These are phyloP conservation scores for Clarias magur DNA, from an alignment of 2,113 vertebrate genomes.

Conservation along the genomic window DNA sequence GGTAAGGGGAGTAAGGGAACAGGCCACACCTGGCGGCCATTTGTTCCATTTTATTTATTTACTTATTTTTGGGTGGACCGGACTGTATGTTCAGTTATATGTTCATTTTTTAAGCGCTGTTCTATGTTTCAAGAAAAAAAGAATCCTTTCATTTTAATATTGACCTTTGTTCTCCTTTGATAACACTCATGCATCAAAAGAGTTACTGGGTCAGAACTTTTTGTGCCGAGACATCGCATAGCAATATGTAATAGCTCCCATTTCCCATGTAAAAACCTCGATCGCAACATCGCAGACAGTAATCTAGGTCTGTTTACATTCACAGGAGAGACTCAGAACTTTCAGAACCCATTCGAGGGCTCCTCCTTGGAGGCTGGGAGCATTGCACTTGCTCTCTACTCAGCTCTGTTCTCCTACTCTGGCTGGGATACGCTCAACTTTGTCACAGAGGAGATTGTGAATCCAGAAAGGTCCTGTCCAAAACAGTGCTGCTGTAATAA, in stretches of 20 bases:
- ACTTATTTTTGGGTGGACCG: too few species aligned
- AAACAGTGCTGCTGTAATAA: not conserved
- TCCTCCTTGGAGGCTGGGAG: constrained; percentile 75
- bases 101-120: too few species aligned
- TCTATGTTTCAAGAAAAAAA: too few species aligned
- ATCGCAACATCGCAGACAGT: not conserved
- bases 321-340: constrained; percentile 75
- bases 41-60: too few species aligned
- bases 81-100: too few species aligned
- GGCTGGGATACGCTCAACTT: constrained; percentile 89
- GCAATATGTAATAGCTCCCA: not conserved
- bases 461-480: constrained; percentile 75
- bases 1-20: too few species aligned
- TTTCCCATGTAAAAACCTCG: not conserved
- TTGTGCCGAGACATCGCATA: not conserved
- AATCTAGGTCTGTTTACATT: not conserved
- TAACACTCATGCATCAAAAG: not conserved
- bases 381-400: constrained; percentile 82
- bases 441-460: constrained; percentile 86
- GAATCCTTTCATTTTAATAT: too few species aligned
- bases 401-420: constrained; percentile 86
- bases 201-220: not conserved
- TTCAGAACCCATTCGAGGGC: constrained; percentile 75
- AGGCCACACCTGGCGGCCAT: too few species aligned
- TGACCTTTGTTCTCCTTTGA: not conserved